Percentiles rank a stretch among this genome's conserved stretches.
Evolutionary conservation across 1,140 invertebrate species (phyloP).

Genomic region (Cataglyphis hispanica): DNA sequence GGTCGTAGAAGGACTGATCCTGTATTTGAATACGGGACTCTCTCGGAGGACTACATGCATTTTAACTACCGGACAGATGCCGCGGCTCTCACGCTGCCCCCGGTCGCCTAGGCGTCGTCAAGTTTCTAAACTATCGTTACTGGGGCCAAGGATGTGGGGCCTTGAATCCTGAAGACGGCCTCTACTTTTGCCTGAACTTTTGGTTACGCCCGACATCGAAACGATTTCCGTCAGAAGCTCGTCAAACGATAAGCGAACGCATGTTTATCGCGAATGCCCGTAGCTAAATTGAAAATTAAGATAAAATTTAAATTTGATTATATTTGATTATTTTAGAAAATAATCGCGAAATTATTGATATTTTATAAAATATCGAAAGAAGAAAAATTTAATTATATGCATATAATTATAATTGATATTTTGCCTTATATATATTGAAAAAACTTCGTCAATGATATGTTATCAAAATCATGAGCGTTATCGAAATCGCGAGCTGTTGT

Average conservation of each 20-base stretch:
- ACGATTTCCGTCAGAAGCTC: conserved; percentile 22
- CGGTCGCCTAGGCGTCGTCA: conserved; percentile 79
- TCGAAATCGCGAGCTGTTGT: background rate
- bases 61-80: conserved; percentile 87
- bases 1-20: conserved; percentile 85
- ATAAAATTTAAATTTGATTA: background rate
- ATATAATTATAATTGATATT: no score
- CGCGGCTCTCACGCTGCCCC: conserved; percentile 84
- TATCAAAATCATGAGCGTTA: conserved; percentile 13
- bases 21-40: conserved; percentile 87
- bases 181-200: conserved; percentile 48
- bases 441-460: background rate
- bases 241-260: conserved; percentile 25
- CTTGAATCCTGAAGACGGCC: conserved; percentile 70
- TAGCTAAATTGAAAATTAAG: background rate
- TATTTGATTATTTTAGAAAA: background rate
- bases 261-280: background rate
- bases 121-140: conserved; percentile 86
- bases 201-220: conserved; percentile 16
- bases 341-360: background rate
- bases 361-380: background rate
- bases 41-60: conserved; percentile 85
- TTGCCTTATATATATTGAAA: background rate
- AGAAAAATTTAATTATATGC: background rate
- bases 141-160: conserved; percentile 73